A percentile compares a stretch with the other conserved stretches of the same genome.
phyloP scores from a whole-genome alignment of 2,797 vertebrate genomes.

The Chiloscyllium punctatum region DNA sequence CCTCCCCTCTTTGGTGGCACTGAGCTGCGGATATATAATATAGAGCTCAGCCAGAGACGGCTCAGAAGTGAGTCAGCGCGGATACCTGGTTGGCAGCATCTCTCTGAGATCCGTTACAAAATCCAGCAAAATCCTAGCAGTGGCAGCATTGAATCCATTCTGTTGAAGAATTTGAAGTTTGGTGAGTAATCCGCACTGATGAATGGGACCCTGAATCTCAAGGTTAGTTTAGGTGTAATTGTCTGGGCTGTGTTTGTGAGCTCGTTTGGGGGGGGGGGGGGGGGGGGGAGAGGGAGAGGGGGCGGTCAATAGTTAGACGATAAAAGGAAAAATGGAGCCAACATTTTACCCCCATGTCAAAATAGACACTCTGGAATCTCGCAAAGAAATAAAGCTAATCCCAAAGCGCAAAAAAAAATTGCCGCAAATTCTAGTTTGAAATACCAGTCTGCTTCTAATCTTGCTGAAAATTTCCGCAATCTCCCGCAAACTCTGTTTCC shows the following conservation, averaged over 20 bases:
- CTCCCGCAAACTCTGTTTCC: not conserved
- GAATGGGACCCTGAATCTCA: too few species aligned
- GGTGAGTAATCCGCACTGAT: too few species aligned
- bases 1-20: not conserved
- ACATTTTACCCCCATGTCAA: too few species aligned
- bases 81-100: too few species aligned
- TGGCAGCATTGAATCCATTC: not conserved
- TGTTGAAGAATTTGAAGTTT: too few species aligned
- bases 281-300: too few species aligned
- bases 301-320: not conserved
- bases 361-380: not conserved
- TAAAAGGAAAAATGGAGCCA: not conserved
- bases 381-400: not conserved
- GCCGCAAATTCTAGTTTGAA: not conserved
- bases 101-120: not conserved
- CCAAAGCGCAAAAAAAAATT: not conserved
- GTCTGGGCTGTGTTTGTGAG: too few species aligned
- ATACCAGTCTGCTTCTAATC: too few species aligned
- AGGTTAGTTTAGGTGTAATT: not conserved
- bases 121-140: not conserved
- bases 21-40: not conserved
- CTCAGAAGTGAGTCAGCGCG: not conserved
- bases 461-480: too few species aligned
- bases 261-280: too few species aligned
- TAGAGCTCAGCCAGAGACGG: not conserved